A percentile compares a stretch with the other conserved stretches of the same genome.
phyloP scores from a whole-genome alignment of 2,888 invertebrate genomes.

The Achlya flavicornis region DNA sequence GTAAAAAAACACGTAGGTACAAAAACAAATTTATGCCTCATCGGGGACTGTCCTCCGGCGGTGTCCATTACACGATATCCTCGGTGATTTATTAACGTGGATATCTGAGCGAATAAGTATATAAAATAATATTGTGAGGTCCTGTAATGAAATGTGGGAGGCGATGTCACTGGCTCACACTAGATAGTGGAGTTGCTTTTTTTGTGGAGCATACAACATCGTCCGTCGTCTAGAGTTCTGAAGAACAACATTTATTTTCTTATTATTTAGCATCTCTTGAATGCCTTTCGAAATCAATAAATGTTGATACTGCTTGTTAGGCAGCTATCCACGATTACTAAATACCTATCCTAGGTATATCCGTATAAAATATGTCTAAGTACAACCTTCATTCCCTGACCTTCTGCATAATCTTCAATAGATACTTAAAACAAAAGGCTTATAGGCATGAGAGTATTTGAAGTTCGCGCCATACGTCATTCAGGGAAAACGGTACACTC shows the following conservation, averaged over 20 bases:
- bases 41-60: constrained; percentile 62
- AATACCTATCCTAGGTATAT: too few relatives aligned
- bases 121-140: constrained; percentile 62
- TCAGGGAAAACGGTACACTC: constrained; percentile 49
- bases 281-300: too few relatives aligned
- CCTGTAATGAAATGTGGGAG: constrained; percentile 66
- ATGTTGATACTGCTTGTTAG: too few relatives aligned
- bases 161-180: constrained; percentile 19
- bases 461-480: constrained; percentile 66
- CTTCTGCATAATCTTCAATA: constrained; percentile 38
- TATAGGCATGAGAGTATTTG: constrained; percentile 55
- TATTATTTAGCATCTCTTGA: background rate
- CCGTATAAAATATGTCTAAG: too few relatives aligned
- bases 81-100: constrained; percentile 76
- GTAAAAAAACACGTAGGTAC: constrained; percentile 61
- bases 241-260: background rate
- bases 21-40: constrained; percentile 78
- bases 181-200: constrained; percentile 21
- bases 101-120: constrained; percentile 66
- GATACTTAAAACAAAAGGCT: constrained; percentile 55
- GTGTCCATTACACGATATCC: constrained; percentile 80
- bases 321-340: too few relatives aligned
- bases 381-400: constrained; percentile 27
- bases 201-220: constrained; percentile 10
- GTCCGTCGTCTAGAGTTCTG: background rate